These are phyloP conservation scores for Premnoplex brunnescens DNA, from an alignment of 2,797 vertebrate genomes.

Conservation along the genomic window DNA sequence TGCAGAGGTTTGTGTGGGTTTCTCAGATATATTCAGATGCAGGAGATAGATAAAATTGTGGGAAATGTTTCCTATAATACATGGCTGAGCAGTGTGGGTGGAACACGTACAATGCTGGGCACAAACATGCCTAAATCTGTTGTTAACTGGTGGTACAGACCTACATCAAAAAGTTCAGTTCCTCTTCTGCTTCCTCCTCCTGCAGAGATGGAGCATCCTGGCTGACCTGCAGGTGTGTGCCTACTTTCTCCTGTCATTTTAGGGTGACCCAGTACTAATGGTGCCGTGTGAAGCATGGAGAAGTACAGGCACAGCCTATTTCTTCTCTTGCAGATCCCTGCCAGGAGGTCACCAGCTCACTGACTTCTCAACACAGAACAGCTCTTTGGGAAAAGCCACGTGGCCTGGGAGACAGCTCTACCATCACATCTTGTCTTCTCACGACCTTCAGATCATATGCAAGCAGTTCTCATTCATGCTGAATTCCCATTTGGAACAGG, in stretches of 20 bases:
- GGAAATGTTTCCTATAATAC: neutral
- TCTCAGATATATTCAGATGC: neutral
- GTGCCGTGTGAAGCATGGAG: neutral
- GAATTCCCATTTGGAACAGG: neutral
- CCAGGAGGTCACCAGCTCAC: neutral
- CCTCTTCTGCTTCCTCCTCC: neutral
- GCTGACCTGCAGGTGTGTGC: neutral
- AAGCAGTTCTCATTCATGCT: neutral
- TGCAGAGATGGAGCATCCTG: neutral
- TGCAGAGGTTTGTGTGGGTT: neutral
- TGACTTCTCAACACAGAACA: neutral
- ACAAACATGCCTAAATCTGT: neutral
- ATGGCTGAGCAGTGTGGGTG: neutral
- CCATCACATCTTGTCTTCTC: neutral
- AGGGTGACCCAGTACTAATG: neutral
- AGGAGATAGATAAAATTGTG: neutral
- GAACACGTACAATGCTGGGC: neutral
- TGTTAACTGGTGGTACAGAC: neutral
- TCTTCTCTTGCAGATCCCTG: neutral
- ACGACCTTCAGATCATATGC: neutral
- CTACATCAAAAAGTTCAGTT: fast-evolving
- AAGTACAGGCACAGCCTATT: neutral
- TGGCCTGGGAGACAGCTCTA: neutral
- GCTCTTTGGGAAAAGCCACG: neutral
- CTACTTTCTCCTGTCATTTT: neutral